Evolutionary conservation across 2,797 vertebrate species (phyloP).

Genomic region (Halcyon leucocephala): DNA sequence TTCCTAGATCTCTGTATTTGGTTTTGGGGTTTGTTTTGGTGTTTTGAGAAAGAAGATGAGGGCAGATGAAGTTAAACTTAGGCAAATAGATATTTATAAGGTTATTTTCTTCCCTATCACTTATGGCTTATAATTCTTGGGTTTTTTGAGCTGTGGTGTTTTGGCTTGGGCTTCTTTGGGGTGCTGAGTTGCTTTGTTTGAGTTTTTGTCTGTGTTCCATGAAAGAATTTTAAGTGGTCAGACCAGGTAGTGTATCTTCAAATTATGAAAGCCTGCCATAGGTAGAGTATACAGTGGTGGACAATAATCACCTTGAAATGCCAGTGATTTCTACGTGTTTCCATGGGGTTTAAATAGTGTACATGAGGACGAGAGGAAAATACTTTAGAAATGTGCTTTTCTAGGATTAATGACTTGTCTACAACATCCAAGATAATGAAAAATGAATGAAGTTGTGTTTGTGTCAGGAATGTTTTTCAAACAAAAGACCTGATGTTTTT

Average conservation of each 20-base stretch:
- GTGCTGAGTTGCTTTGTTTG: background rate
- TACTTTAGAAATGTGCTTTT: background rate
- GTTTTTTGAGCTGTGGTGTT: fast-evolving
- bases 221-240: background rate
- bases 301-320: background rate
- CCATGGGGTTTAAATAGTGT: background rate
- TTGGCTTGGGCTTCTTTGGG: fast-evolving
- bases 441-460: background rate
- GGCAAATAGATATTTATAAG: background rate
- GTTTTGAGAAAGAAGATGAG: background rate
- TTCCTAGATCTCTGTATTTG: fast-evolving
- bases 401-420: background rate
- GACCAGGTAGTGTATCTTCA: background rate
- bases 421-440: background rate
- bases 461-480: background rate
- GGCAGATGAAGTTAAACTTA: background rate
- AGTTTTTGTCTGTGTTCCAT: background rate
- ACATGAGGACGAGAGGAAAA: background rate
- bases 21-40: too few relatives aligned
- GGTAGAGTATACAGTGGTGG: background rate
- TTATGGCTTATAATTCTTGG: background rate
- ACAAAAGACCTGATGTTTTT: background rate
- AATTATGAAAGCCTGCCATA: background rate
- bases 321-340: background rate
- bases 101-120: background rate